These are phyloP conservation scores for Notechis scutatus DNA, from an alignment of 2,113 vertebrate genomes.

Conservation along the genomic window DNA sequence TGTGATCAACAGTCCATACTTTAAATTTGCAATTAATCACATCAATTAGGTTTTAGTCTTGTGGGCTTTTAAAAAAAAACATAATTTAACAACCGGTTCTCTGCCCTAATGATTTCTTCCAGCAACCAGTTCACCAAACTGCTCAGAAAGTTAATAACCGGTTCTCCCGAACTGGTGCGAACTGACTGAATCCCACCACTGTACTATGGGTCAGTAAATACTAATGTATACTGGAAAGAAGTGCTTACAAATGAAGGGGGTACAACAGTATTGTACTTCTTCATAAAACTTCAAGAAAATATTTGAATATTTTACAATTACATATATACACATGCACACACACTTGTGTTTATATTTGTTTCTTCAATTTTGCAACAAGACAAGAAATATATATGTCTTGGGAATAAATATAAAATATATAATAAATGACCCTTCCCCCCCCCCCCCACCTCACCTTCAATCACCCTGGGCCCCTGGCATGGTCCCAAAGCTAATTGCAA, in stretches of 20 bases:
- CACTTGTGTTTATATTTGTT: neutral
- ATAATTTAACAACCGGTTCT: no score
- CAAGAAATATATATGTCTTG: neutral
- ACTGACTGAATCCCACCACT: no score
- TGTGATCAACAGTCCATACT: slow-evolving; percentile 24
- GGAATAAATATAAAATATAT: neutral
- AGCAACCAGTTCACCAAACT: no score
- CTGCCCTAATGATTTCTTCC: no score
- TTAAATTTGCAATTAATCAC: slow-evolving; percentile 24
- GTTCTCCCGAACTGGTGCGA: no score
- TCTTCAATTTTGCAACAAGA: neutral
- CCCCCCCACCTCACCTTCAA: neutral
- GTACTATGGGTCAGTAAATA: neutral
- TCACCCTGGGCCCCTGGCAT: neutral
- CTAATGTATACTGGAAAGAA: neutral
- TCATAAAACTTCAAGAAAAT: neutral
- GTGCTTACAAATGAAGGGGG: neutral
- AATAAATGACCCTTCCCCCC: neutral
- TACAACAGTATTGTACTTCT: neutral
- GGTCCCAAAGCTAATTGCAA: neutral
- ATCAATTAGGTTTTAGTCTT: slow-evolving; percentile 6
- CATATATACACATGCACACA: neutral
- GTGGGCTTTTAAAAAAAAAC: neutral
- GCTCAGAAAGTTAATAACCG: no score
- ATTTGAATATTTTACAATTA: neutral